These are phyloP conservation scores for Rhagonycha lutea DNA, from an alignment of 2,888 invertebrate species.

Conservation along the genomic window DNA sequence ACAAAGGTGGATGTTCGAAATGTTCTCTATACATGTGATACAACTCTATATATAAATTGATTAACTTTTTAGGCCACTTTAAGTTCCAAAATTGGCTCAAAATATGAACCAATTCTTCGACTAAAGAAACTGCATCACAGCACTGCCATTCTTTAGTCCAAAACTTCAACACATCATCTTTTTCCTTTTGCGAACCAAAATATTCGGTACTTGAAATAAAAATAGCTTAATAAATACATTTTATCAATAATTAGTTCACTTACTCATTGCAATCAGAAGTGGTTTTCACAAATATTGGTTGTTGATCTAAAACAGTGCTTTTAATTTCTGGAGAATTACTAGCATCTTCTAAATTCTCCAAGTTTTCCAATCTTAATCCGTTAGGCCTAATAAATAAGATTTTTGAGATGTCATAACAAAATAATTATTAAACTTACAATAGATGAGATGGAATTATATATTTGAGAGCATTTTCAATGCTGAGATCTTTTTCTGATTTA, in stretches of 20 bases:
- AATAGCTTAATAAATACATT: neutral
- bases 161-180: slow-evolving; percentile 66
- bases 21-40: slow-evolving; percentile 63
- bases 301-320: slow-evolving; percentile 62
- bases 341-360: slow-evolving; percentile 57
- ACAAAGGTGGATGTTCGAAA: slow-evolving; percentile 57
- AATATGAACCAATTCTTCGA: slow-evolving; percentile 63
- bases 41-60: slow-evolving; percentile 63
- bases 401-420: neutral
- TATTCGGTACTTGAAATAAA: slow-evolving; percentile 55
- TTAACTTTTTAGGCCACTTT: slow-evolving; percentile 68
- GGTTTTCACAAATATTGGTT: slow-evolving; percentile 29
- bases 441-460: slow-evolving; percentile 67
- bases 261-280: slow-evolving; percentile 8
- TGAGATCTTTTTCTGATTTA: slow-evolving; percentile 64
- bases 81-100: slow-evolving; percentile 65
- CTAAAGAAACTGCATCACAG: slow-evolving; percentile 63
- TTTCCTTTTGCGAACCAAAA: slow-evolving; percentile 69
- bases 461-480: slow-evolving; percentile 69
- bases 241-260: neutral
- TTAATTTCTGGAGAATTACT: slow-evolving; percentile 67
- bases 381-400: slow-evolving; percentile 45
- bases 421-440: slow-evolving; percentile 50
- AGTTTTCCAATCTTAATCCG: slow-evolving; percentile 32
- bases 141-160: slow-evolving; percentile 64